These are phyloP conservation scores for Stictonetta naevosa DNA, from an alignment of 2,113 vertebrate genomes.

Conservation along the genomic window DNA sequence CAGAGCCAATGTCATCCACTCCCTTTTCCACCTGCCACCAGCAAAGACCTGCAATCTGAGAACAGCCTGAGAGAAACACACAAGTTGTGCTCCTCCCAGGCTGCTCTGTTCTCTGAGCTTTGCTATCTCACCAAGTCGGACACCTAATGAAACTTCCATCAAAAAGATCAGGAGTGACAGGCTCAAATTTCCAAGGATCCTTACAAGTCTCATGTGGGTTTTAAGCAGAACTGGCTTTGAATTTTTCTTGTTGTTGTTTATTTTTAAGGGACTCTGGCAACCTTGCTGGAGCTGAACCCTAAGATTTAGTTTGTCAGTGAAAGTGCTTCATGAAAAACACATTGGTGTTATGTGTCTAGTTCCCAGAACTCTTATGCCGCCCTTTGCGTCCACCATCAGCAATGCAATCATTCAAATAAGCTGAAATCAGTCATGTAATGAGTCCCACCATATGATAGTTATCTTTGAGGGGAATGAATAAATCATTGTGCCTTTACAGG, in stretches of 20 bases:
- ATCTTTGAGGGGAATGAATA: constrained; percentile 79
- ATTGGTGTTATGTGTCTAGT: constrained; percentile 74
- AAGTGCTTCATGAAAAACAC: constrained; percentile 59
- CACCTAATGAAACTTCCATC: neutral
- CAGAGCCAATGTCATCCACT: neutral
- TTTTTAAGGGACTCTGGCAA: neutral
- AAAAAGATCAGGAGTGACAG: neutral
- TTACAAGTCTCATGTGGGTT: neutral
- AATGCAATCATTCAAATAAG: constrained; percentile 76
- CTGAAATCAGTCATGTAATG: constrained; percentile 83
- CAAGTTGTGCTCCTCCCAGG: neutral
- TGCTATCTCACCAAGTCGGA: neutral
- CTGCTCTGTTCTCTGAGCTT: neutral
- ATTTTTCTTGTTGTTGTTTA: neutral
- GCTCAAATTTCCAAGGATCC: constrained; percentile 12
- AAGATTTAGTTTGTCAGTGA: neutral
- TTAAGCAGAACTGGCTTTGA: constrained; percentile 1
- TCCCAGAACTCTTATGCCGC: constrained; percentile 74
- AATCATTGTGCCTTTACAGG: constrained; percentile 78
- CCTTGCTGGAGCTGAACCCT: neutral
- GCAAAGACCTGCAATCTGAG: neutral
- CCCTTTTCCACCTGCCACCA: neutral
- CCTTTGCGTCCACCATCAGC: constrained; percentile 55
- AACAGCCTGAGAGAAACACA: neutral
- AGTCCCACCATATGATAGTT: constrained; percentile 76